phyloP scores from a whole-genome alignment of 1,140 invertebrate genomes.

The Antheraea pernyi region DNA sequence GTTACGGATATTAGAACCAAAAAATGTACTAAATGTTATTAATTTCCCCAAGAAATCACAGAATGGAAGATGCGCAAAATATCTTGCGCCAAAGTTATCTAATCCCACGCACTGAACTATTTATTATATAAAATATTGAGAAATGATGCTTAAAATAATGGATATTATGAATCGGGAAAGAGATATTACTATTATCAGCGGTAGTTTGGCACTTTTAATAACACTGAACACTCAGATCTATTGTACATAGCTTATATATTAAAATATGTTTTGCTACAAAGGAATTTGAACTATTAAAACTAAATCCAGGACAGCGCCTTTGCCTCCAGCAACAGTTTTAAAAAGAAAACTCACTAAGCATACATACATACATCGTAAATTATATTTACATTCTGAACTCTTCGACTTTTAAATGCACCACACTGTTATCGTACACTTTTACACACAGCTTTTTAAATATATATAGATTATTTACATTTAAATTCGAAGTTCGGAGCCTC shows the following conservation, averaged over 20 bases:
- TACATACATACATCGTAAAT: conserved; percentile 34
- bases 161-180: background rate
- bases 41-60: too few species aligned
- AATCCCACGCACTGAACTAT: too few species aligned
- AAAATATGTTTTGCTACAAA: background rate
- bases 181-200: background rate
- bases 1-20: too few species aligned
- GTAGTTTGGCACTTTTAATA: conserved; percentile 1
- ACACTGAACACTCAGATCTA: background rate
- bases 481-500: conserved; percentile 30
- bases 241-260: background rate
- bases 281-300: background rate
- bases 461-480: conserved; percentile 37
- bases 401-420: conserved; percentile 41
- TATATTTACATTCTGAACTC: conserved; percentile 65
- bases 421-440: conserved; percentile 25
- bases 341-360: conserved; percentile 55
- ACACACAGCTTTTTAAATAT: conserved; percentile 37
- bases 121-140: too few species aligned
- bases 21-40: too few species aligned
- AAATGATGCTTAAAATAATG: background rate
- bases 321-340: conserved; percentile 8
- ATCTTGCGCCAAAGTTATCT: too few species aligned
- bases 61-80: too few species aligned
- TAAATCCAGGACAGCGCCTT: background rate